Evolutionary conservation across 2,888 invertebrate species (phyloP), one percentile per base, ranked within the genome.

Genomic region (Agrilus mali): DNA sequence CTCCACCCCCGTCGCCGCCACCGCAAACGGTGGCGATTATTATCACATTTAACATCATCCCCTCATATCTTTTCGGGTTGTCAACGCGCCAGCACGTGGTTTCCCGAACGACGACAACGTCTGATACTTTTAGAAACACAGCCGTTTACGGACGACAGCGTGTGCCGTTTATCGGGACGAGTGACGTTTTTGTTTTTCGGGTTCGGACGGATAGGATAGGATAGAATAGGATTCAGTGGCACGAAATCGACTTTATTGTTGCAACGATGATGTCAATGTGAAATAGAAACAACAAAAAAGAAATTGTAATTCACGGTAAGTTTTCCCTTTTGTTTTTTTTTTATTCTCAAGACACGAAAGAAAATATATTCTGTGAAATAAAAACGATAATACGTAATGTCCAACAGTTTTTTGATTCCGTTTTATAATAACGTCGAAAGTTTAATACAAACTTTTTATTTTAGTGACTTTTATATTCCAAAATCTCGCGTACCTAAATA

Each of bases 21-120:
- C n/a, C n/a, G n/a, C n/a, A n/a, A 59, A 57, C 60, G 56, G 52
- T 56, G 50, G 49, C 55, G 61, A 63, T 65, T 64, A 64, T 64
- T 62, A 62, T 63, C 63, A 55, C 62, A 63, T 64, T 63, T 62
- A 58, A 57, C 59, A 56, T 54, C 61, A 48, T 60, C 60, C 59
- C 53, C 50, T 54, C 60, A 63, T 60, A 62, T 55, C 55, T 57
- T 56, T 53, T 50, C 56, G 52, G 54, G 54, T 57, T 60, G 62
- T 60, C 61, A 61, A 50, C 55, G 59, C 55, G 58, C 51, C 49
- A 60, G 55, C 63, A 63, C 62, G 62, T 63, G 63, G 62, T 50
- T 52, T n/a, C 38, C 36, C 47, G 44, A 42, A 43, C 48, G 42
- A 40, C 41, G 46, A 38, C 38, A 39, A 17, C 31, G 27, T 44